phyloP scores from a whole-genome alignment of 2,888 invertebrate species.

The Rhaphigaster nebulosa region DNA sequence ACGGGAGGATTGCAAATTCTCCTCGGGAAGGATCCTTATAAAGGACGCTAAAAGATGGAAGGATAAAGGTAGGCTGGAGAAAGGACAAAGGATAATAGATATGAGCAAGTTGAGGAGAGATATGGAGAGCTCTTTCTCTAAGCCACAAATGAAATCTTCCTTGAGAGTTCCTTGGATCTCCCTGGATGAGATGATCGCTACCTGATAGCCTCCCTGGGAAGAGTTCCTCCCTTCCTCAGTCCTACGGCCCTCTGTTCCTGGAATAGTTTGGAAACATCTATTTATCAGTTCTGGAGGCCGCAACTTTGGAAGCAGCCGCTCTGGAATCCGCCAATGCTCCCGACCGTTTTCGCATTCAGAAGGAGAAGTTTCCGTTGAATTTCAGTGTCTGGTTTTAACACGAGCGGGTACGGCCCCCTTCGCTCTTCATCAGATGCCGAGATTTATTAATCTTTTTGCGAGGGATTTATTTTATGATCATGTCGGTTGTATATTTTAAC shows the following conservation, averaged over 20 bases:
- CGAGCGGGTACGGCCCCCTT: not conserved
- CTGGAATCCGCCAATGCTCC: not conserved
- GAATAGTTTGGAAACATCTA: not conserved
- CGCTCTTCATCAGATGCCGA: not conserved
- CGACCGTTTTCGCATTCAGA: not conserved
- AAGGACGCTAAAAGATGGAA: not conserved
- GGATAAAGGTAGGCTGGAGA: not conserved
- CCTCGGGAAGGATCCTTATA: not conserved
- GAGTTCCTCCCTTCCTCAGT: not conserved
- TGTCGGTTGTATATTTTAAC: not conserved
- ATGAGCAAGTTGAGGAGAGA: not conserved
- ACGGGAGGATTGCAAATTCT: not conserved
- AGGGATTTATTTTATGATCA: not conserved
- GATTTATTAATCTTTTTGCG: not conserved
- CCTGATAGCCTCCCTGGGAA: not conserved
- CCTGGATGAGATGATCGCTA: not conserved
- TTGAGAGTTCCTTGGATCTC: not conserved
- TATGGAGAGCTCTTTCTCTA: not conserved
- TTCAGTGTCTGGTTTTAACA: not conserved
- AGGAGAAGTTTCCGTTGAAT: not conserved
- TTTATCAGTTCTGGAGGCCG: not conserved
- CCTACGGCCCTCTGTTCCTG: not conserved
- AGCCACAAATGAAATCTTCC: constrained; percentile 28
- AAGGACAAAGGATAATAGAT: constrained; percentile 28
- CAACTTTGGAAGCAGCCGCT: not conserved